Percentiles rank a stretch among this genome's conserved stretches.
These are phyloP conservation scores for Gambusia affinis DNA, from an alignment of 2,113 vertebrate species.

Conservation along the genomic window DNA sequence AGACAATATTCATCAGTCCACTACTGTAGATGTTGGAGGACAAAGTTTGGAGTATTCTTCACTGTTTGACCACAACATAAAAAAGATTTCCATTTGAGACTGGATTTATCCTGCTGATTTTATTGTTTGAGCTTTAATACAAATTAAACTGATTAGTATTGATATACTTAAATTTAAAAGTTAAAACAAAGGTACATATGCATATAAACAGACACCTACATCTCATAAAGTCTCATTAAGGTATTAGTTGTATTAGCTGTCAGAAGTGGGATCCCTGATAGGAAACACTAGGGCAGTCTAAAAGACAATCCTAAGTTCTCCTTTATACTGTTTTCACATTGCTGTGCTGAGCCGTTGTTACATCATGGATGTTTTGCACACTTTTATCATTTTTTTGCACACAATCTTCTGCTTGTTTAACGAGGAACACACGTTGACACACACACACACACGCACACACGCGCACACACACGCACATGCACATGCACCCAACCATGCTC, in stretches of 20 bases:
- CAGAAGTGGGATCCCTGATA: neutral
- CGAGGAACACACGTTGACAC: conserved; percentile 38
- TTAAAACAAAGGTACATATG: neutral
- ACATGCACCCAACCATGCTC: conserved; percentile 28
- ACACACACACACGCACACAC: conserved; percentile 28
- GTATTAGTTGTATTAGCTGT: too few relatives aligned
- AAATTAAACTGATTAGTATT: neutral
- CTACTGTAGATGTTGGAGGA: too few relatives aligned
- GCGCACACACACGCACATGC: conserved; percentile 24
- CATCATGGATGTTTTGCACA: conserved; percentile 51
- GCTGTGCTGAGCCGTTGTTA: conserved; percentile 30
- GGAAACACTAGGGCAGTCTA: neutral
- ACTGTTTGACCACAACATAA: too few relatives aligned
- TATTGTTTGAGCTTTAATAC: conserved; percentile 36
- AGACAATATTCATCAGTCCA: too few relatives aligned
- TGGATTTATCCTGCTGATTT: neutral
- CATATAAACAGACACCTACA: neutral
- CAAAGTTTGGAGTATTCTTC: too few relatives aligned
- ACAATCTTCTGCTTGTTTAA: conserved; percentile 41
- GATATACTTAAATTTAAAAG: neutral
- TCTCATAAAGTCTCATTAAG: neutral
- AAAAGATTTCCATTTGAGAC: too few relatives aligned
- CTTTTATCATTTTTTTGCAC: conserved; percentile 48
- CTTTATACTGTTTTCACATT: conserved; percentile 2
- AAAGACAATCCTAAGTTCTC: neutral